These are phyloP conservation scores for Catamblyrhynchus diadema DNA, from an alignment of 2,797 vertebrate genomes.

Conservation along the genomic window DNA sequence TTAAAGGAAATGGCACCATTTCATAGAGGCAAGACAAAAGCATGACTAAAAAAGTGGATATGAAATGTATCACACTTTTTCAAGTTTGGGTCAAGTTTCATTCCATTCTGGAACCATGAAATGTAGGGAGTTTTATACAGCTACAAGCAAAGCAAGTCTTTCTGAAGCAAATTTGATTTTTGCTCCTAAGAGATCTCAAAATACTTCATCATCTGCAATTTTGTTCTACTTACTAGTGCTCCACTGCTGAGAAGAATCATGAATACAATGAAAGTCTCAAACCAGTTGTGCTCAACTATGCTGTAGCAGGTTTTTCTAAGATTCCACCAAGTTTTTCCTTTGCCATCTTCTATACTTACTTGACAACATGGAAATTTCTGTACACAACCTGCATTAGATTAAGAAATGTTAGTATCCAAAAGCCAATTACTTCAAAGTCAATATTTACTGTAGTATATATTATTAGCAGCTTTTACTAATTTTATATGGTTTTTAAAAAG, in stretches of 20 bases:
- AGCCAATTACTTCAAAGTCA: not conserved
- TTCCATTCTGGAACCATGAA: not conserved
- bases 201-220: not conserved
- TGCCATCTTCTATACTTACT: conserved; percentile 87
- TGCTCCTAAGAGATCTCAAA: not conserved
- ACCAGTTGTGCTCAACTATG: conserved; percentile 98
- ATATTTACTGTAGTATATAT: not conserved
- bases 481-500: not conserved
- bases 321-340: conserved; percentile 94
- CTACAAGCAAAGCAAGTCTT: not conserved
- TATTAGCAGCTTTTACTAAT: not conserved
- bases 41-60: not conserved
- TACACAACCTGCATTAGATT: conserved; percentile 81
- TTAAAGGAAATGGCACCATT: not conserved
- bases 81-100: not conserved
- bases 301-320: conserved; percentile 91
- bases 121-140: not conserved
- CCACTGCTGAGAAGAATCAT: conserved; percentile 98
- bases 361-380: conserved; percentile 87
- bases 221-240: conserved; percentile 84
- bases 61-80: not conserved
- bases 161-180: not conserved
- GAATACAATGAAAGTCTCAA: conserved; percentile 98
- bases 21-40: not conserved
- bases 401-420: conserved; percentile 7